Percentiles rank a stretch among this genome's conserved stretches.
Conservation (phyloP, 1,140 invertebrate species). For the Drosophila funebris region DNA sequence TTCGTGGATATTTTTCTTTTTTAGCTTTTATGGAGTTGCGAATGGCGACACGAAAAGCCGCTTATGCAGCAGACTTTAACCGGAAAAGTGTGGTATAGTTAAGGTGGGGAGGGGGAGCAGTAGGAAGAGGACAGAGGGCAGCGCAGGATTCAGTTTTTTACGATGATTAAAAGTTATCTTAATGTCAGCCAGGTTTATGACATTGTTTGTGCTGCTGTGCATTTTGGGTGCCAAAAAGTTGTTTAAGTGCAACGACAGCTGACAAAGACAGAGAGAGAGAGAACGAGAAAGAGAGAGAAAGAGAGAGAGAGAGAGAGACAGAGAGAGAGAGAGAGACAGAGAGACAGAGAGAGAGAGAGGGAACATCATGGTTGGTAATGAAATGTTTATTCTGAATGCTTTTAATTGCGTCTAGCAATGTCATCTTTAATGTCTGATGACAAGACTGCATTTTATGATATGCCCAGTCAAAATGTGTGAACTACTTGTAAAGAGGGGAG, state of each 20-base stretch:
- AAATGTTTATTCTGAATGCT: slow-evolving; percentile 73
- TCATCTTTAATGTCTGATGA: slow-evolving; percentile 72
- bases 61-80: slow-evolving; percentile 63
- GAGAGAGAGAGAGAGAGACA: background rate
- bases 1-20: slow-evolving; percentile 29
- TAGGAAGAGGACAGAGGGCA: background rate
- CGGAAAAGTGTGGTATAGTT: slow-evolving; percentile 8
- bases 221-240: slow-evolving; percentile 35
- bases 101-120: background rate
- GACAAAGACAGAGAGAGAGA: background rate
- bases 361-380: slow-evolving; percentile 65
- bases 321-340: background rate
- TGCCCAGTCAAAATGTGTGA: slow-evolving; percentile 11
- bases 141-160: slow-evolving; percentile 51
- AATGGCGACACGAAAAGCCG: slow-evolving; percentile 68
- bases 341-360: background rate
- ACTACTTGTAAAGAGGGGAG: slow-evolving; percentile 14
- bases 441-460: slow-evolving; percentile 46
- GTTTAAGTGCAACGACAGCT: slow-evolving; percentile 15
- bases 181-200: slow-evolving; percentile 74
- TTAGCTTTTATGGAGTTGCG: slow-evolving; percentile 51
- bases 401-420: slow-evolving; percentile 80
- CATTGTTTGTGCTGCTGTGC: slow-evolving; percentile 54
- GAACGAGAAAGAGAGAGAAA: background rate
- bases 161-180: slow-evolving; percentile 81